phyloP scores from a whole-genome alignment of 1,140 invertebrate species.

The Agrypnia vestita region DNA sequence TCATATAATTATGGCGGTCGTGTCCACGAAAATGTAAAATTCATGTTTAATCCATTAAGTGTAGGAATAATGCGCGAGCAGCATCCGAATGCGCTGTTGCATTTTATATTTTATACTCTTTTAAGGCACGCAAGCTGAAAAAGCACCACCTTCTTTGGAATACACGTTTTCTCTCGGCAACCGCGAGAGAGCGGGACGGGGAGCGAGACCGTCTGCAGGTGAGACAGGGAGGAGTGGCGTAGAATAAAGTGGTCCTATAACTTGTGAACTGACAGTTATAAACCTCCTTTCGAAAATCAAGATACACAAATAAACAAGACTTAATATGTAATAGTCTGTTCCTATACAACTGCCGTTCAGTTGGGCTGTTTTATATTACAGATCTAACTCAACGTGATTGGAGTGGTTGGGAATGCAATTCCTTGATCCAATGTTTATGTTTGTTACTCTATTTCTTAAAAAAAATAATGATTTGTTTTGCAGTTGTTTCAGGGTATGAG shows the following conservation, averaged over 20 bases:
- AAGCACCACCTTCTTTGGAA: slow-evolving; percentile 34
- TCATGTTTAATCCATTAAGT: slow-evolving; percentile 44
- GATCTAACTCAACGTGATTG: no score
- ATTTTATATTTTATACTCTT: slow-evolving; percentile 44
- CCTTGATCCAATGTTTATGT: no score
- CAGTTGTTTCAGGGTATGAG: no score
- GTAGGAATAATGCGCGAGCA: slow-evolving; percentile 13
- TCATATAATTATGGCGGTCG: slow-evolving; percentile 17
- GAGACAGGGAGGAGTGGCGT: slow-evolving; percentile 35
- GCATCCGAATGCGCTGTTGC: slow-evolving; percentile 14
- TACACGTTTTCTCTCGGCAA: slow-evolving; percentile 40
- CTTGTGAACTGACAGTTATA: slow-evolving; percentile 54
- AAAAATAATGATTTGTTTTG: no score
- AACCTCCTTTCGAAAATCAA: slow-evolving; percentile 58
- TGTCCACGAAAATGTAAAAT: slow-evolving; percentile 20
- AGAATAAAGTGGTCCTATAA: slow-evolving; percentile 49
- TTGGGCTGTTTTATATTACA: no score
- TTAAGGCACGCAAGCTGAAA: slow-evolving; percentile 36
- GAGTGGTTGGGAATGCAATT: no score
- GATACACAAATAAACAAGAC: slow-evolving; percentile 42
- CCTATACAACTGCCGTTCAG: no score
- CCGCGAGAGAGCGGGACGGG: slow-evolving; percentile 5
- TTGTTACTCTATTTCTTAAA: no score
- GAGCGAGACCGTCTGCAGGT: neutral
- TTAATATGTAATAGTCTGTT: neutral